A percentile compares a stretch with the other conserved stretches of the same genome.
These are phyloP conservation scores for Gibbula magus DNA, from an alignment of 2,888 invertebrate genomes.

Conservation along the genomic window DNA sequence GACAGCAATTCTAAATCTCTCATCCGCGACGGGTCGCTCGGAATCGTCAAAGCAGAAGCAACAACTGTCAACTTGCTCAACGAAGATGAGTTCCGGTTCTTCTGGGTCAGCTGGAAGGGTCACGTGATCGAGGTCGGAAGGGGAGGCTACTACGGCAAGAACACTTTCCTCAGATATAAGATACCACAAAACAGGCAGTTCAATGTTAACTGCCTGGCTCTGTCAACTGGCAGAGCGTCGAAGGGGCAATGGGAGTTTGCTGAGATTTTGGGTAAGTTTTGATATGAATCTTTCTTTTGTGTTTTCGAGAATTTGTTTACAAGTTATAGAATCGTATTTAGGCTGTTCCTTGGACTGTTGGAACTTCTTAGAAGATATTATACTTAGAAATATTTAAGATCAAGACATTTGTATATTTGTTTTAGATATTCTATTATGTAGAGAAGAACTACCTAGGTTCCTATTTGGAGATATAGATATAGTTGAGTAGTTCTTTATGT, in stretches of 20 bases:
- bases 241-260: slow-evolving; percentile 73
- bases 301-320: background rate
- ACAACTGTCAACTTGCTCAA: slow-evolving; percentile 62
- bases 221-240: slow-evolving; percentile 67
- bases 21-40: slow-evolving; percentile 65
- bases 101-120: slow-evolving; percentile 71
- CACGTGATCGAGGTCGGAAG: slow-evolving; percentile 64
- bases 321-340: too few relatives aligned
- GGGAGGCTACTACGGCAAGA: slow-evolving; percentile 63
- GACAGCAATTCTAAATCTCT: slow-evolving; percentile 65
- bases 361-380: too few relatives aligned
- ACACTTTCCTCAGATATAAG: slow-evolving; percentile 61
- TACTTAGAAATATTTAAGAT: too few relatives aligned
- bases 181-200: slow-evolving; percentile 65
- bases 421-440: too few relatives aligned
- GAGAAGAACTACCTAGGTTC: too few relatives aligned
- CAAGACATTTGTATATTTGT: too few relatives aligned
- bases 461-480: too few relatives aligned
- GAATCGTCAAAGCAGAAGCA: slow-evolving; percentile 60
- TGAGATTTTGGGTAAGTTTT: slow-evolving; percentile 65
- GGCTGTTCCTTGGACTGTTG: too few relatives aligned
- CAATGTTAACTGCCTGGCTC: slow-evolving; percentile 69
- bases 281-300: too few relatives aligned
- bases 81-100: slow-evolving; percentile 64
- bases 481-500: too few relatives aligned